Conservation (phyloP, 2,797 vertebrate species). For the Molothrus ater region DNA sequence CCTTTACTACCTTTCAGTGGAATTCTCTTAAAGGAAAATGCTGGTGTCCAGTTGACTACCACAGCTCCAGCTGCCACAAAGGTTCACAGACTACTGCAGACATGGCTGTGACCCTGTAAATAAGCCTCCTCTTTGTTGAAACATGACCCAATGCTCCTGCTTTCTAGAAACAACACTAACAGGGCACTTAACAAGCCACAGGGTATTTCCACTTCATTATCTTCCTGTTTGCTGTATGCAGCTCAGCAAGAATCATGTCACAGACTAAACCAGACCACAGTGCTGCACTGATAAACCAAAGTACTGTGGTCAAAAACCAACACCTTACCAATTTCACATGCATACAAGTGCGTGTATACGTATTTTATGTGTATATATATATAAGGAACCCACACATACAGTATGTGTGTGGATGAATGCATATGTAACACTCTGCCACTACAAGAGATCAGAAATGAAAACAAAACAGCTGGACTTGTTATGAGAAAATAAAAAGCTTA, state of each 20-base stretch:
- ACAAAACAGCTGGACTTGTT: not conserved
- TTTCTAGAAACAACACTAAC: not conserved
- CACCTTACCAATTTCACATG: not conserved
- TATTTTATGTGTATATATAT: not conserved
- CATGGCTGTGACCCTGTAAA: not conserved
- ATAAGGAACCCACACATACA: not conserved
- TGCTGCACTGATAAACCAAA: not conserved
- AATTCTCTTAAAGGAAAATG: not conserved
- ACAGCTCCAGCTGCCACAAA: not conserved
- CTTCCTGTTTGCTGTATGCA: not conserved
- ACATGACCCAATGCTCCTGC: not conserved
- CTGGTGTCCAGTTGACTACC: not conserved
- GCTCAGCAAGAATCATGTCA: accelerated
- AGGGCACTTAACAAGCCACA: not conserved
- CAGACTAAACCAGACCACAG: not conserved
- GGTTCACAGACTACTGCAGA: not conserved
- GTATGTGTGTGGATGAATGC: not conserved
- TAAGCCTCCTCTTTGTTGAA: not conserved
- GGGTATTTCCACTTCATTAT: not conserved
- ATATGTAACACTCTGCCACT: not conserved
- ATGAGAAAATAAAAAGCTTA: not conserved
- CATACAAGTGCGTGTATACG: accelerated
- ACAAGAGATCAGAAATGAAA: not conserved
- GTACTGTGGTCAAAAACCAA: not conserved
- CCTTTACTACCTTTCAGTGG: not conserved